Percentiles rank a stretch among this genome's conserved stretches.
phyloP scores from a whole-genome alignment of 2,888 invertebrate species.

The Atherix ibis region DNA sequence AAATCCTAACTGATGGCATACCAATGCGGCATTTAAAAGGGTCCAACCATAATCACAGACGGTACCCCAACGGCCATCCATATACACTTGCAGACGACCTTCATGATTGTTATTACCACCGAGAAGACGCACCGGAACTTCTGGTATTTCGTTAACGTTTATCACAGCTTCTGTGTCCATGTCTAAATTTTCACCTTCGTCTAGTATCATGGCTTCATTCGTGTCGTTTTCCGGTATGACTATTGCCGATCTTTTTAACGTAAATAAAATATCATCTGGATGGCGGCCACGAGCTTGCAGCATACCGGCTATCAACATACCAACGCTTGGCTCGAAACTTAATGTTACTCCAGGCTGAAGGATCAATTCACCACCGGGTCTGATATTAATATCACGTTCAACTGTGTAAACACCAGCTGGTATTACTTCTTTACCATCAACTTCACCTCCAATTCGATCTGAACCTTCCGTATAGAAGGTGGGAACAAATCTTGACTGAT shows the following conservation, averaged over 20 bases:
- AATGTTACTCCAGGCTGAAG: constrained; percentile 79
- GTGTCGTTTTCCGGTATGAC: constrained; percentile 48
- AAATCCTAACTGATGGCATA: constrained; percentile 88
- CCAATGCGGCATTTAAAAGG: constrained; percentile 75
- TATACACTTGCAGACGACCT: constrained; percentile 72
- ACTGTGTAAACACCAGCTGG: constrained; percentile 80
- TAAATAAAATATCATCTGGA: constrained; percentile 65
- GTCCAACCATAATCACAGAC: constrained; percentile 96
- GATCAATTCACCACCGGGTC: constrained; percentile 82
- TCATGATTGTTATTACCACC: constrained; percentile 69
- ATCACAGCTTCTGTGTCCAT: constrained; percentile 42
- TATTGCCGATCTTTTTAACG: constrained; percentile 58
- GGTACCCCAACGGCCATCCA: constrained; percentile 88
- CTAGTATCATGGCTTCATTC: constrained; percentile 39
- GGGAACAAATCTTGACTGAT: constrained; percentile 60
- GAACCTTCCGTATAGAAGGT: constrained; percentile 55
- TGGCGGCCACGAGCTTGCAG: constrained; percentile 66
- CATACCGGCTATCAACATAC: constrained; percentile 91
- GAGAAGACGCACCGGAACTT: constrained; percentile 58
- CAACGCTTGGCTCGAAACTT: constrained; percentile 80
- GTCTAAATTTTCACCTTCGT: constrained; percentile 31
- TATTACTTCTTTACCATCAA: constrained; percentile 75
- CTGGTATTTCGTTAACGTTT: constrained; percentile 39
- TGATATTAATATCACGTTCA: constrained; percentile 81
- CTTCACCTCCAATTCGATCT: constrained; percentile 74